Evolutionary conservation across 35 echinoderm and acorn worm genomes (phyloP), one percentile per base, ranked within the genome.

Genomic region (Ophioderma brevispina): DNA sequence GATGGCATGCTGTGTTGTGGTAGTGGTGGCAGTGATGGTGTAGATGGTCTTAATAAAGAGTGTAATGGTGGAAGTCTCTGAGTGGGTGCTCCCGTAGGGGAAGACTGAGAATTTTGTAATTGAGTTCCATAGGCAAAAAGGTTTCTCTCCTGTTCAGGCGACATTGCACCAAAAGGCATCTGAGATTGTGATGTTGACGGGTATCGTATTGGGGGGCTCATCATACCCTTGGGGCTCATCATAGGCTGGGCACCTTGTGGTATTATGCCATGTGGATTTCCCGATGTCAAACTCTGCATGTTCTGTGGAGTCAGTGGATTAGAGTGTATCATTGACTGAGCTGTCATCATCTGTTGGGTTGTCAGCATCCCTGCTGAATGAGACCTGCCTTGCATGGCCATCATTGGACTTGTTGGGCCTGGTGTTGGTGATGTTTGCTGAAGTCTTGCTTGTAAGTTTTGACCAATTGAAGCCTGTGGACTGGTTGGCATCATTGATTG

Each of bases 41-140:
- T 33, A 36, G 31, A 80, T 86, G 13, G 88, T 55, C 21, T 33
- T 37, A 92, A 36, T 15, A 93, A 40, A 28, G 92, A 49, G 50
- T 93, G 86, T 40, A 93, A 80, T 25, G 92, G 80, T 59, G 92
- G 90, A 32, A 90, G 92, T 87, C 92, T 89, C 33, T 96, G 94
- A 35, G 86, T 55, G 21, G 83, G 83, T 32, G 30, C 50, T 0
- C 83, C 83, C 0, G 43, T 85, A 17, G 63, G 43, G 35, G 52
- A 63, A 21, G 83, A 36, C 34, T 85, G 43, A 1, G 83, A 35
- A 85, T 55, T 85, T 64, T 49, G 52, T 1, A 85, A 31, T 15
- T 8, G 59, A 70, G 10, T 70, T 70, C 21, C 10, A 25, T 70
- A 70, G 10, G 59, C 15, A 70, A 25, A 70, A 3, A 4, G 59